Evolutionary conservation across 1,140 invertebrate species (phyloP).

Genomic region (Drosophila nigromelanica): DNA sequence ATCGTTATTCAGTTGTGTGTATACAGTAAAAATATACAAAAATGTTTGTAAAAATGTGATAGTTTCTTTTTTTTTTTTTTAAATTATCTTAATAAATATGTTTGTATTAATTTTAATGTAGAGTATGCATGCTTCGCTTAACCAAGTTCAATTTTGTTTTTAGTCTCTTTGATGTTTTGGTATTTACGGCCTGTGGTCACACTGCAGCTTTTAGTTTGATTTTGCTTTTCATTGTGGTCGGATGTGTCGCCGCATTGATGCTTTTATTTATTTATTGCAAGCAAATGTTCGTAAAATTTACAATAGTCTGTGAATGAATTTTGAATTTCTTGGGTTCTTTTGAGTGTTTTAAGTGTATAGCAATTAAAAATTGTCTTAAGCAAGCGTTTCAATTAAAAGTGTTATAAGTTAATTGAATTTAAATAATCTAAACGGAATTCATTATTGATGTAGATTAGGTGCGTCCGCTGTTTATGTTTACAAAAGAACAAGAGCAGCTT

Average conservation of each 20-base stretch:
- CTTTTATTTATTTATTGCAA: not conserved
- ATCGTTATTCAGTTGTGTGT: too few relatives aligned
- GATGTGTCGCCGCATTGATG: not conserved
- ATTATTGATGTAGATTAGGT: constrained; percentile 32
- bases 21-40: not conserved
- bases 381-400: not conserved
- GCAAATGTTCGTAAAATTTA: constrained; percentile 23
- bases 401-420: constrained; percentile 26
- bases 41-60: too few relatives aligned
- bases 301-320: constrained; percentile 7
- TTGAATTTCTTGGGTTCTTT: constrained; percentile 11
- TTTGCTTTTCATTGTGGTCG: not conserved
- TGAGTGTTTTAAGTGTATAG: not conserved
- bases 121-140: constrained; percentile 15
- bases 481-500: constrained; percentile 21
- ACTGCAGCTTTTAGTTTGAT: constrained; percentile 38
- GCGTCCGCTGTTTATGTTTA: constrained; percentile 14
- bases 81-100: too few relatives aligned
- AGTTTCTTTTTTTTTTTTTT: too few relatives aligned
- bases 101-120: not conserved
- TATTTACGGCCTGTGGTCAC: constrained; percentile 19
- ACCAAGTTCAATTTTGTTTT: too few relatives aligned
- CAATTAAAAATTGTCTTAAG: not conserved
- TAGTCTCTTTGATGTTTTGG: constrained; percentile 9
- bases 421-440: not conserved